Evolutionary conservation across 2,888 invertebrate genomes (phyloP).

Genomic region (Diabrotica balteata): DNA sequence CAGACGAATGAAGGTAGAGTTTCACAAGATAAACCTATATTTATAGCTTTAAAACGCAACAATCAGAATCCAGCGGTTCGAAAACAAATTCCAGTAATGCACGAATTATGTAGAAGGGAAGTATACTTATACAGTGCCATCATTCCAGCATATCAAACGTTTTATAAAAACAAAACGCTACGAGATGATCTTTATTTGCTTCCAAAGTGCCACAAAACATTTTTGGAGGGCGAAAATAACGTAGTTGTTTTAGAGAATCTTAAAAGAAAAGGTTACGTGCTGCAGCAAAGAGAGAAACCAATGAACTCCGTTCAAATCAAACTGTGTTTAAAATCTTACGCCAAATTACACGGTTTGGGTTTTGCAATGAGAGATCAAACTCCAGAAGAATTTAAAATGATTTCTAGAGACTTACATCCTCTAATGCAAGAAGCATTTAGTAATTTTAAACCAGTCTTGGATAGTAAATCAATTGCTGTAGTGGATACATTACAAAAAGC

Average conservation of each 20-base stretch:
- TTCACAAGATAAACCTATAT: neutral
- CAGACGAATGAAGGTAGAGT: too few relatives aligned
- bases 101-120: neutral
- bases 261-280: neutral
- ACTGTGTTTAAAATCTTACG: too few relatives aligned
- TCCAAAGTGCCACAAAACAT: slow-evolving; percentile 8
- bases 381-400: too few relatives aligned
- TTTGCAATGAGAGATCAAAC: too few relatives aligned
- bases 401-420: neutral
- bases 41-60: too few relatives aligned
- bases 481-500: slow-evolving; percentile 7
- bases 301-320: neutral
- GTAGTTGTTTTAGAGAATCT: slow-evolving; percentile 10
- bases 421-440: neutral
- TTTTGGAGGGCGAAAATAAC: neutral
- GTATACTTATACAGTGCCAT: slow-evolving; percentile 1
- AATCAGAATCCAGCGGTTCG: too few relatives aligned
- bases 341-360: too few relatives aligned
- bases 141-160: neutral
- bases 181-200: neutral
- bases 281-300: neutral
- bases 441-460: neutral
- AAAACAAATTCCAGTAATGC: neutral
- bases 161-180: neutral
- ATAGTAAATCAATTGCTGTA: neutral